Evolutionary conservation across 2,888 invertebrate genomes (phyloP), one percentile per base, ranked within the genome.

Genomic region (Cancer borealis): DNA sequence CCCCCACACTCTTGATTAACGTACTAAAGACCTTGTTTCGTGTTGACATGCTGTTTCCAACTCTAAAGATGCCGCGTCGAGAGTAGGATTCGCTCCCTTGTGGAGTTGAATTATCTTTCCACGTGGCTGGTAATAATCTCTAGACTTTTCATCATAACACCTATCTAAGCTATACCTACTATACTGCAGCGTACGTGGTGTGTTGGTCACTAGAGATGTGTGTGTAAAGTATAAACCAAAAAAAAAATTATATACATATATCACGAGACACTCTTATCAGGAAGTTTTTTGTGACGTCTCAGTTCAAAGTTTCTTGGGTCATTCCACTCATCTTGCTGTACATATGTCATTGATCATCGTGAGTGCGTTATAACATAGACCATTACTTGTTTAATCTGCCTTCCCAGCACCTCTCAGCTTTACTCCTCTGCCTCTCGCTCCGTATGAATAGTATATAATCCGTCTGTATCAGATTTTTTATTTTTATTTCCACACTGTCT

Each of bases 301-400:
- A 94, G 94, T 94, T 92, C 94, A 94, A 94, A 92, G 94, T 92
- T 94, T 94, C 79, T 94, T 92, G 94, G 90, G 92, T 94, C 94
- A 94, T 94, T 92, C 92, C 94, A 88, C 94, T 88, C 94, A 94
- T 94, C 94, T 94, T 92, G 92, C 89, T 94, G 94, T 94, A 94
- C 79, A 94, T 94, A 91, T 92, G 92, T 94, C 94, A 94, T 94
- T 92, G 46, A 92, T 94, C 94, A 94, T 94, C 92, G 92, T 92
- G 94, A 92, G 94, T 94, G 94, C 92, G 92, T 90, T 91, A 88
- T 84, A 84, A 84, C 84, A 84, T 84, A 84, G 84, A 84, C 84
- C 84, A 84, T 84, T 84, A 84, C 88, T 88, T 49, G 66, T 91
- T 47, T 91, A 49, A 91, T 91, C 49, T 91, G 73, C 49, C 91